Evolutionary conservation across 2,797 vertebrate genomes (phyloP), one percentile per base, ranked within the genome.

Genomic region (Buphagus erythrorhynchus): DNA sequence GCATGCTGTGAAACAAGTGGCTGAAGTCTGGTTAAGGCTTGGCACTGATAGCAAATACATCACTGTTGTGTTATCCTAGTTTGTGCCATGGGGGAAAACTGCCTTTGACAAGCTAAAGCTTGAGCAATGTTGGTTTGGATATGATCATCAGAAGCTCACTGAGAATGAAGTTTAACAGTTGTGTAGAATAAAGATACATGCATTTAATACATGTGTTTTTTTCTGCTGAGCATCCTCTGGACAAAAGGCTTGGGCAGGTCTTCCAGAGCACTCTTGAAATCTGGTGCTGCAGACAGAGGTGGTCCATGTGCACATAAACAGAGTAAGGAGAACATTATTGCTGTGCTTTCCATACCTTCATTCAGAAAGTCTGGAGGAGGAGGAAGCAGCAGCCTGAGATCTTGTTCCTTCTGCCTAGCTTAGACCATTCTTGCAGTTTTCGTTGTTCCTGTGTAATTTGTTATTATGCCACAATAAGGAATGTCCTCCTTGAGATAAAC

Each of bases 171-270:
- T 55, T 82, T 69, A 82, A 17, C 13, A 48, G 17, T 11, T 57
- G 10, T 73, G 15, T 69, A 1, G 0, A 75, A 48, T 65, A 54
- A 74, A 52, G 24, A 12, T 17, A 40, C 2, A 6, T 0, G 0
- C 40, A 40, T 65, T 54, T 78, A 78, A 65, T 46, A 10, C 3
- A 62, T 9, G 9, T 40, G 16, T 0, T 26, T 57, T 52, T 61
- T 86, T 36, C 16, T 73, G 43, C 12, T 75, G n/a, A 69, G 13
- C 2, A 5, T 6, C 2, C 11, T 72, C 31, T 51, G 10, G 42
- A 33, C 33, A 22, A 38, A 83, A 88, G 43, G 1, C 10, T 86
- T 79, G 22, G 21, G 2, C 16, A n/a, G 12, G 26, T 81, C 51
- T 58, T 43, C 11, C 28, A 58, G 38, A 42, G 5, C 8, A 21